A percentile compares a stretch with the other conserved stretches of the same genome.
phyloP scores from a whole-genome alignment of 2,797 vertebrate genomes.

The Tolypeutes matacus region DNA sequence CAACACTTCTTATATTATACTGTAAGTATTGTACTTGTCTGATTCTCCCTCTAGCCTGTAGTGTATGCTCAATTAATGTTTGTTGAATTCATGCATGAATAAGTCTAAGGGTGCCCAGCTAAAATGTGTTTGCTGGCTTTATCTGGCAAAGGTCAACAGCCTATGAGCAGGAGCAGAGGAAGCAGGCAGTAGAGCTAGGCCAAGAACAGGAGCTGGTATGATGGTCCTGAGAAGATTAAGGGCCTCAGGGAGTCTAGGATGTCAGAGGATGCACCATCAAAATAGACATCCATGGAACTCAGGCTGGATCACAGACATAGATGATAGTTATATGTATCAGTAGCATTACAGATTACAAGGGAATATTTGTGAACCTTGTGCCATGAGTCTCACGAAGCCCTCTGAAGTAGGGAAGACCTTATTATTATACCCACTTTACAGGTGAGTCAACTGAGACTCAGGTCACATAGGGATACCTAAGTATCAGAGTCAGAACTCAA shows the following conservation, averaged over 20 bases:
- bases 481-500: neutral
- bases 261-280: neutral
- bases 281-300: neutral
- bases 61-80: slow-evolving; percentile 8
- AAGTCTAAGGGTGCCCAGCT: neutral
- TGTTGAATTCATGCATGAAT: neutral
- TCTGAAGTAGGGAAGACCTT: neutral
- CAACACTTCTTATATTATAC: neutral
- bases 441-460: neutral
- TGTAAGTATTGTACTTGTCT: neutral
- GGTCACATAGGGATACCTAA: neutral
- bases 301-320: neutral
- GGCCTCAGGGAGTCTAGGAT: neutral
- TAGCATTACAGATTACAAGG: neutral
- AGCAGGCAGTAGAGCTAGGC: neutral
- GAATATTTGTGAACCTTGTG: neutral
- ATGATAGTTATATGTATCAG: neutral
- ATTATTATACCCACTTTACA: neutral
- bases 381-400: neutral
- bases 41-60: neutral
- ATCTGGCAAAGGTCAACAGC: neutral
- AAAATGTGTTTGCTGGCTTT: neutral
- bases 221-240: neutral
- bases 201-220: neutral
- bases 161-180: neutral